These are phyloP conservation scores for Neelides sp. DNA, from an alignment of 1,140 invertebrate species.

Conservation along the genomic window DNA sequence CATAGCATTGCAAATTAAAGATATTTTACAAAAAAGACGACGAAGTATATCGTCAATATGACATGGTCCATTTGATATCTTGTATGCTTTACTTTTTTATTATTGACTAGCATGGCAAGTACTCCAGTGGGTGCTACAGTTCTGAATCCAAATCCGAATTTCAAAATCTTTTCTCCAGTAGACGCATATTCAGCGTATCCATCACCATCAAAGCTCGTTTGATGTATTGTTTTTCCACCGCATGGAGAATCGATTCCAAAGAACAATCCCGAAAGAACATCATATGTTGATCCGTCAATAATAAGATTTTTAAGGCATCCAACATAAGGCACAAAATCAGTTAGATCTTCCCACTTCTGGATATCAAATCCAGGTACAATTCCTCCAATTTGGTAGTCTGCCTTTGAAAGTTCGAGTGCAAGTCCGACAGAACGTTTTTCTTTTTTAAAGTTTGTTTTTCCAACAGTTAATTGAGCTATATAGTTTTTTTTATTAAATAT, in stretches of 20 bases:
- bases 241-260: slow-evolving; percentile 67
- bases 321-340: slow-evolving; percentile 12
- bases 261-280: slow-evolving; percentile 50
- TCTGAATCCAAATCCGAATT: slow-evolving; percentile 63
- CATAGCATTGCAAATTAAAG: neutral
- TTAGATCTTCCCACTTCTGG: slow-evolving; percentile 12
- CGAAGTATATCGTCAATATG: too few relatives aligned
- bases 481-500: neutral
- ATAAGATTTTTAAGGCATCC: slow-evolving; percentile 70
- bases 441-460: slow-evolving; percentile 18
- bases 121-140: slow-evolving; percentile 55
- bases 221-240: slow-evolving; percentile 46
- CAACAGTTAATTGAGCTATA: slow-evolving; percentile 22
- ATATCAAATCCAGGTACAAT: slow-evolving; percentile 21
- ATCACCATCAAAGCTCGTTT: slow-evolving; percentile 60
- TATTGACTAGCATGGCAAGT: slow-evolving; percentile 12
- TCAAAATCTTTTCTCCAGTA: slow-evolving; percentile 44
- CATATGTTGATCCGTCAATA: slow-evolving; percentile 54
- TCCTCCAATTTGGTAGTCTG: slow-evolving; percentile 25
- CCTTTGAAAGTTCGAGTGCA: slow-evolving; percentile 19
- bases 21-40: too few relatives aligned
- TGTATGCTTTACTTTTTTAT: neutral
- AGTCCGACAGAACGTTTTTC: slow-evolving; percentile 8
- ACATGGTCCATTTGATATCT: too few relatives aligned
- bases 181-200: slow-evolving; percentile 63